Evolutionary conservation across 2,113 vertebrate genomes (phyloP).

Genomic region (Trogon melanurus): DNA sequence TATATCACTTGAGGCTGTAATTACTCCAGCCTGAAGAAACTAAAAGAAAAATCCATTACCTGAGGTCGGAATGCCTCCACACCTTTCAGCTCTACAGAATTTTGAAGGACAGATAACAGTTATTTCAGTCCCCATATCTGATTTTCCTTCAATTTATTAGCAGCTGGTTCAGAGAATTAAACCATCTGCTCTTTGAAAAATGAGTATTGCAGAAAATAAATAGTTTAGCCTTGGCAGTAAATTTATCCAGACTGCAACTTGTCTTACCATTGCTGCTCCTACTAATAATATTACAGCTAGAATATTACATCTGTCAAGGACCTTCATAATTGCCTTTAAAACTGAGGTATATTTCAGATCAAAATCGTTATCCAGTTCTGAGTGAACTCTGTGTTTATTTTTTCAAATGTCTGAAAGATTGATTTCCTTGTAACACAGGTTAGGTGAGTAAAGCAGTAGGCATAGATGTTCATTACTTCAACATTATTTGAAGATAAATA

Average conservation of each 20-base stretch:
- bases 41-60: background rate
- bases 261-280: conserved; percentile 30
- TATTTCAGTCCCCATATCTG: background rate
- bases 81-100: background rate
- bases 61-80: background rate
- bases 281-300: conserved; percentile 24
- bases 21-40: background rate
- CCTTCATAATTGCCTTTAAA: conserved; percentile 42
- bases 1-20: background rate
- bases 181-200: conserved; percentile 58
- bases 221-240: conserved; percentile 37
- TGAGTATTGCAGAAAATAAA: conserved; percentile 27
- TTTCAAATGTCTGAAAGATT: background rate
- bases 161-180: conserved; percentile 56
- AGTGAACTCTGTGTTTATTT: background rate
- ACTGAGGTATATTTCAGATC: conserved; percentile 31
- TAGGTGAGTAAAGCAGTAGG: background rate
- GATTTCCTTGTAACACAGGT: background rate
- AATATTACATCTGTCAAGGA: conserved; percentile 44
- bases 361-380: background rate
- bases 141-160: conserved; percentile 42
- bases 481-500: background rate
- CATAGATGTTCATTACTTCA: background rate
- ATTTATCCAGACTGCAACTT: conserved; percentile 35
- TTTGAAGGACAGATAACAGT: background rate